Evolutionary conservation across 2,113 vertebrate species (phyloP).

Genomic region (Butorides virescens): DNA sequence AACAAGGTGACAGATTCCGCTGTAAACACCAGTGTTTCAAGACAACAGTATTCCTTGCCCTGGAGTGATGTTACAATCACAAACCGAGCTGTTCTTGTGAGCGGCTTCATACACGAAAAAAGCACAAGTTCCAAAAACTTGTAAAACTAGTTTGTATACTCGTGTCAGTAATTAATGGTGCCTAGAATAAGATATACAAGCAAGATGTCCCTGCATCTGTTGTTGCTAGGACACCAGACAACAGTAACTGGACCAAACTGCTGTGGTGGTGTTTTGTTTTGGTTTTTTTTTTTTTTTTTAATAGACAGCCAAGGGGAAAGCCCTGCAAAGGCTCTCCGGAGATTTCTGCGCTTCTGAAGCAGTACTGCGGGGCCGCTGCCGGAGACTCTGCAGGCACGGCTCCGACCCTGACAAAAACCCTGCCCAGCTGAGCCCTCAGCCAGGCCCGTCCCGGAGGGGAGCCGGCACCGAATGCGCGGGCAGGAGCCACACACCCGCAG

Average conservation of each 20-base stretch:
- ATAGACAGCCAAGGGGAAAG: too few relatives aligned
- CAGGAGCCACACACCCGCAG: neutral
- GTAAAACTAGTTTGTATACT: neutral
- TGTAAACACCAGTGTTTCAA: rapidly evolving
- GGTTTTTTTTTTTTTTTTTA: too few relatives aligned
- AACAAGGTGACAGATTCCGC: rapidly evolving
- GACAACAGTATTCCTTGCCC: rapidly evolving
- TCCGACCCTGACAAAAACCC: too few relatives aligned
- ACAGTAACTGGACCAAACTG: neutral
- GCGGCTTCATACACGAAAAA: too few relatives aligned
- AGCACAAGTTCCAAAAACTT: neutral
- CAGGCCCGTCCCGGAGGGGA: neutral
- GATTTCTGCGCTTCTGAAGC: neutral
- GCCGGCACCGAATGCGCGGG: neutral
- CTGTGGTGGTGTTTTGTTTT: too few relatives aligned
- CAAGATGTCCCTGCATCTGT: rapidly evolving
- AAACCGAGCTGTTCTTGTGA: neutral
- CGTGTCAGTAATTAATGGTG: rapidly evolving
- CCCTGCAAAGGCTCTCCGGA: too few relatives aligned
- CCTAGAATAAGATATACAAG: neutral
- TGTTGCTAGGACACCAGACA: neutral
- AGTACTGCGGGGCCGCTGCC: neutral
- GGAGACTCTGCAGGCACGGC: neutral
- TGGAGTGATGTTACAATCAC: neutral
- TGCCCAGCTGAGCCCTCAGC: too few relatives aligned